Percentiles rank a stretch among this genome's conserved stretches.
phyloP scores from a whole-genome alignment of 1,140 invertebrate genomes.

The Drosophila prosaltans region DNA sequence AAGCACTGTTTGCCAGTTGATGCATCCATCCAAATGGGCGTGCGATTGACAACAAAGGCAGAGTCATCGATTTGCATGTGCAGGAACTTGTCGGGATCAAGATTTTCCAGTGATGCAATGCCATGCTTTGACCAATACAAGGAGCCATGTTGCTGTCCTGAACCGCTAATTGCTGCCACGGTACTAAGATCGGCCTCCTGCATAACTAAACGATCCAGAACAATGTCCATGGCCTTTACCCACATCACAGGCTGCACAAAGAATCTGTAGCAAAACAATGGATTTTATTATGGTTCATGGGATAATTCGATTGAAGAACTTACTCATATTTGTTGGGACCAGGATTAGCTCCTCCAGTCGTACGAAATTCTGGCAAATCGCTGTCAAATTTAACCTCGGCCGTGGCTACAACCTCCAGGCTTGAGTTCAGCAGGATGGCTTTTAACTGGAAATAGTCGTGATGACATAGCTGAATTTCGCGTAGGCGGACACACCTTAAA shows the following conservation, averaged over 20 bases:
- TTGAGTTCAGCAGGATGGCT: conserved; percentile 91
- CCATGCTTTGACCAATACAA: conserved; percentile 95
- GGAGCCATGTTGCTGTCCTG: conserved; percentile 98
- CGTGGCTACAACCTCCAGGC: conserved; percentile 89
- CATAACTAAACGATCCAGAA: conserved; percentile 92
- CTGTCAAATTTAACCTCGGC: conserved; percentile 94
- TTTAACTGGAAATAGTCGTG: conserved; percentile 89
- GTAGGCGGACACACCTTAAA: conserved; percentile 59
- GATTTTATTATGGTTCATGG: neutral
- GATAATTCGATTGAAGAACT: conserved; percentile 1
- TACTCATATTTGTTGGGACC: conserved; percentile 85
- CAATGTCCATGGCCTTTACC: conserved; percentile 96
- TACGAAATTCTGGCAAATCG: conserved; percentile 93
- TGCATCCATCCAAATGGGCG: conserved; percentile 99
- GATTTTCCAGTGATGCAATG: conserved; percentile 85
- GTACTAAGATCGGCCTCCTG: conserved; percentile 92
- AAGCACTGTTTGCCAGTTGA: conserved; percentile 93
- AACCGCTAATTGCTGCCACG: conserved; percentile 93
- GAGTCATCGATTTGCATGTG: conserved; percentile 90
- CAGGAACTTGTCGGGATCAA: conserved; percentile 90
- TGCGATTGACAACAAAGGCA: conserved; percentile 90
- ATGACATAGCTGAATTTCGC: conserved; percentile 24
- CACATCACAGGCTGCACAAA: conserved; percentile 94
- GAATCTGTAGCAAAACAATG: conserved; percentile 39
- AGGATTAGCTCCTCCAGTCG: conserved; percentile 70